Evolutionary conservation across 2,113 vertebrate genomes (phyloP), one percentile per base, ranked within the genome.

Genomic region (Panthera uncia): DNA sequence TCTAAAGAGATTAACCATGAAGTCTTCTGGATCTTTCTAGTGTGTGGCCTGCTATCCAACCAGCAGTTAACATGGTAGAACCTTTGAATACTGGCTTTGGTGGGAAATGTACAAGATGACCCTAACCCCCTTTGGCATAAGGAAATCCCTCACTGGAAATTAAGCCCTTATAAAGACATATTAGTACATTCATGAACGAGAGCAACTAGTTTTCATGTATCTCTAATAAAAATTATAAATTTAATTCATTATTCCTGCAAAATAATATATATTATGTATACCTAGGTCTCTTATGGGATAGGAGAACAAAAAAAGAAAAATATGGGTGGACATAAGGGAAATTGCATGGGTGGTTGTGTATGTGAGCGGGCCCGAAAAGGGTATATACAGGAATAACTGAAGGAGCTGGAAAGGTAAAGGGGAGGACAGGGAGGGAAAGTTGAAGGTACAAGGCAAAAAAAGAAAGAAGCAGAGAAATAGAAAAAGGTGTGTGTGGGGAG

Each of bases 121-220:
- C 15, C 38, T 63, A 82, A 55, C 29, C 80, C 76, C 79, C 21
- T 94, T 52, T 68, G 33, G 85, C 36, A 80, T 91, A 82, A 95
- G 45, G 73, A 89, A 89, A 80, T 27, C 7, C 27, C 61, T 91
- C 31, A 50, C 0, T 25, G 63, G 48, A 92, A 71, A 85, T 73
- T 7, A 33, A 74, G 63, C 16, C 31, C 31, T 78, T 73, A 79
- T 31, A 79, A 92, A 93, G 68, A 38, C 10, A 79, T n/a, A 25
- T 25, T 61, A 94, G 41, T 36, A 91, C 12, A 55, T 45, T n/a
- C 83, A 79, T 68, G n/a, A 93, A 71, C 19, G 23, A 61, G 3
- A 85, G 52, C 31, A 68, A 83, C 9, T 55, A 45, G 33, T 86
- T 48, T 89, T 41, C 5, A 55, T n/a, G 2, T 73, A 66, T 78